These are phyloP conservation scores for Sebastes iracundus DNA, from an alignment of 2,797 vertebrate genomes.

Conservation along the genomic window DNA sequence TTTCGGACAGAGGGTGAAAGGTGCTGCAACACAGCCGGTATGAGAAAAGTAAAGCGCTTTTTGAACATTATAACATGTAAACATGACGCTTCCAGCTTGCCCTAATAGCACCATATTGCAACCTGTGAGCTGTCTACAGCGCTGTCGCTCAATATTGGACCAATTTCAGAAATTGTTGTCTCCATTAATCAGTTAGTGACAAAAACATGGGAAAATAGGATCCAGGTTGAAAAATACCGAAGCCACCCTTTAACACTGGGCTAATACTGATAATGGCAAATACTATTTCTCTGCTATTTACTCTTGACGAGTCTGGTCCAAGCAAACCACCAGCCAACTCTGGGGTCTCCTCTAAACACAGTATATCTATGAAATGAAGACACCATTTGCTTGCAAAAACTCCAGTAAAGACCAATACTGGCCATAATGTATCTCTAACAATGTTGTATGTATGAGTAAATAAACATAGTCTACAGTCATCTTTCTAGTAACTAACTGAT, in stretches of 20 bases:
- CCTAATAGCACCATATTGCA: no score
- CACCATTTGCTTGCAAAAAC: neutral
- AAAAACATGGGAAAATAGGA: no score
- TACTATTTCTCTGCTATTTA: neutral
- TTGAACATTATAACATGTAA: no score
- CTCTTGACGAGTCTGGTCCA: neutral
- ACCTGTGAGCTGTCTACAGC: no score
- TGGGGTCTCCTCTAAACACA: neutral
- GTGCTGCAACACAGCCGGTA: no score
- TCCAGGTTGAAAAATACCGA: no score
- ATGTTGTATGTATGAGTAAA: neutral
- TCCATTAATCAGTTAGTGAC: no score
- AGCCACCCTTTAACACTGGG: neutral
- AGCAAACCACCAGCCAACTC: neutral
- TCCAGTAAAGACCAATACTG: neutral
- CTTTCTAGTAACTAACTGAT: neutral
- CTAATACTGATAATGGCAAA: neutral
- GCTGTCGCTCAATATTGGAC: fast-evolving
- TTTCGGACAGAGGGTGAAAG: no score
- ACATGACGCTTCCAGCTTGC: no score
- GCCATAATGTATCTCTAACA: neutral
- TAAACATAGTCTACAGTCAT: neutral
- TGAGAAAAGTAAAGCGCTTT: no score
- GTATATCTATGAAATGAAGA: neutral
- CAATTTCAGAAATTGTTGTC: no score